Percentiles rank a stretch among this genome's conserved stretches.
These are phyloP conservation scores for Trididemnum miniatum DNA, from an alignment of 23 tunicate species.

Conservation along the genomic window DNA sequence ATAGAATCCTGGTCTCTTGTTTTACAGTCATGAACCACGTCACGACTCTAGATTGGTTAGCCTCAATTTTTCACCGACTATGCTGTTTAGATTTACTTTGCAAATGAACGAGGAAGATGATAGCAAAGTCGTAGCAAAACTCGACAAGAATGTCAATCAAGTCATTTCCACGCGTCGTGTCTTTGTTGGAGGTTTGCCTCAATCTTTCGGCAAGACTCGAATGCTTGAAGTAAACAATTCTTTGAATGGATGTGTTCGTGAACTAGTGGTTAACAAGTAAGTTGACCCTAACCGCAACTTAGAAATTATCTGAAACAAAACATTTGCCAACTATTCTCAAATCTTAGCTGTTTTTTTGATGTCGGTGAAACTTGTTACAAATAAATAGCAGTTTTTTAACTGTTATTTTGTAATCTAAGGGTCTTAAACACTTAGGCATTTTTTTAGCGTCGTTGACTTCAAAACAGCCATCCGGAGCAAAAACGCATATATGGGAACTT, in stretches of 20 bases:
- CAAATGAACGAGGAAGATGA: background rate
- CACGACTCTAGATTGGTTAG: too few species aligned
- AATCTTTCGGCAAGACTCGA: slow-evolving; percentile 9
- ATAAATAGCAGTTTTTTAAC: too few species aligned
- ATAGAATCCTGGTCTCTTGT: background rate
- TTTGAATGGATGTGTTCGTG: slow-evolving; percentile 74
- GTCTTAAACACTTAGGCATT: too few species aligned
- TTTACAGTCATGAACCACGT: background rate
- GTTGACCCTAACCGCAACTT: too few species aligned
- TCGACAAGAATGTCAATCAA: background rate
- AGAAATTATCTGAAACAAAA: too few species aligned
- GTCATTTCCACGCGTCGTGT: slow-evolving; percentile 16
- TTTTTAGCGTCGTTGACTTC: slow-evolving; percentile 62
- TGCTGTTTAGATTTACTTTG: too few species aligned
- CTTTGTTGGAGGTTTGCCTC: slow-evolving; percentile 82
- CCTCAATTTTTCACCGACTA: too few species aligned
- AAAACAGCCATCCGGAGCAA: slow-evolving; percentile 28
- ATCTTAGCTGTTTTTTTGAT: too few species aligned
- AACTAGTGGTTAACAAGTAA: slow-evolving; percentile 52
- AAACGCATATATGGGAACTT: slow-evolving; percentile 74
- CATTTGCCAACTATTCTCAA: too few species aligned
- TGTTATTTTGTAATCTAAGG: too few species aligned
- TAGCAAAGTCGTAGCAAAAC: background rate
- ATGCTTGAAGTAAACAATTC: slow-evolving; percentile 34
- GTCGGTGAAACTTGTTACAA: too few species aligned